phyloP scores from a whole-genome alignment of 2,888 invertebrate species.

The Carabus problematicus region DNA sequence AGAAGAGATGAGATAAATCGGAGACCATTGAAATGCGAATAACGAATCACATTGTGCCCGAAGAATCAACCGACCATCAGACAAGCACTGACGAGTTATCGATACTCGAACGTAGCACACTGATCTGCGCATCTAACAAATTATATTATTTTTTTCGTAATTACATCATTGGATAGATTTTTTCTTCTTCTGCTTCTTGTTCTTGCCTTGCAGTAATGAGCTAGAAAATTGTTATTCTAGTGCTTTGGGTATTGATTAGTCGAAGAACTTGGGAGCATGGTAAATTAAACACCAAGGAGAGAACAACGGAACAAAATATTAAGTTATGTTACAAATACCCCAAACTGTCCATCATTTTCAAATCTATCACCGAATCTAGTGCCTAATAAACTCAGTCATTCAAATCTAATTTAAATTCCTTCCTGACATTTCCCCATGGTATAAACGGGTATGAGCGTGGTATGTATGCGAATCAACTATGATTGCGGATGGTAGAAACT shows the following conservation, averaged over 20 bases:
- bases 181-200: background rate
- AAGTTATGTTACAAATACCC: too few species aligned
- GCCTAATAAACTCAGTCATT: too few species aligned
- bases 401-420: too few species aligned
- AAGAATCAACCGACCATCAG: conserved; percentile 12
- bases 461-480: too few species aligned
- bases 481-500: too few species aligned
- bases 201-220: conserved; percentile 21
- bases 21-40: conserved; percentile 31
- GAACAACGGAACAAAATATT: too few species aligned
- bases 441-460: too few species aligned
- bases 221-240: conserved; percentile 33
- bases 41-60: conserved; percentile 20
- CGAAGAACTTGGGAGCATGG: background rate
- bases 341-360: too few species aligned
- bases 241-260: conserved; percentile 25
- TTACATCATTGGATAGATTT: conserved; percentile 22
- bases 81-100: background rate
- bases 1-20: background rate
- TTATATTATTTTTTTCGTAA: conserved; percentile 36
- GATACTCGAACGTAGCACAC: background rate
- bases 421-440: too few species aligned
- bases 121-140: conserved; percentile 33
- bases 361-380: too few species aligned
- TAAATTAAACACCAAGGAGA: too few species aligned